Evolutionary conservation across 2,113 vertebrate genomes (phyloP), one percentile per base, ranked within the genome.

Genomic region (Pelvicachromis taeniatus): DNA sequence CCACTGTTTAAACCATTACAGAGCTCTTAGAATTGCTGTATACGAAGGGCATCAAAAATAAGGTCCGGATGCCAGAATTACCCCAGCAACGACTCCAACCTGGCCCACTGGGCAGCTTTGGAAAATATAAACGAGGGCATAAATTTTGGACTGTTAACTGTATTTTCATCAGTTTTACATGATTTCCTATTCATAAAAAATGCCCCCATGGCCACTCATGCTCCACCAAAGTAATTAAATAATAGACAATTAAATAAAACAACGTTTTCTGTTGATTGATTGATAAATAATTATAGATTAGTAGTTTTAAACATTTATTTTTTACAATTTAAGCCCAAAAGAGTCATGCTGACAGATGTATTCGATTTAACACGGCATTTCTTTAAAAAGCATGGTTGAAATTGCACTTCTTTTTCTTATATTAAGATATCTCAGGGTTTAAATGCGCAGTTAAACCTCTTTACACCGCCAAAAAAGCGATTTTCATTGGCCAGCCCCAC

Each of bases 401-500:
- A 63, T 38, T 38, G 59, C 10, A 63, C 19, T 40, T 65, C 19
- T 65, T 65, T 65, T 65, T 0, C 33, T 65, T 11, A 40, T 40
- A 40, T 65, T 65, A 40, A 65, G 61, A 40, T 65, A 65, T 65
- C 1, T 65, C 33, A 0, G 11, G 19, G 6, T 2, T n/a, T 63
- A 63, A 63, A 0, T 38, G 12, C 12, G 17, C 12, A 63, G 9
- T n/a, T n/a, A 38, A 38, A 63, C 10, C 17, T 38, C 1, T 38
- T 63, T 63, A 38, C 31, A 63, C 35, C 13, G 33, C 33, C 59
- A 63, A 38, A n/a, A 13, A 8, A 31, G 2, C 0, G 1, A 38
- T 21, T 38, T 63, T 63, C 59, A 38, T 38, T 38, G 33, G 59
- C 10, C 0, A 10, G 4, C 19, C 0, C 4, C 6, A n/a, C n/a